A percentile compares a stretch with the other conserved stretches of the same genome.
These are phyloP conservation scores for Nematopogon swammerdamellus DNA, from an alignment of 2,888 invertebrate genomes.

Conservation along the genomic window DNA sequence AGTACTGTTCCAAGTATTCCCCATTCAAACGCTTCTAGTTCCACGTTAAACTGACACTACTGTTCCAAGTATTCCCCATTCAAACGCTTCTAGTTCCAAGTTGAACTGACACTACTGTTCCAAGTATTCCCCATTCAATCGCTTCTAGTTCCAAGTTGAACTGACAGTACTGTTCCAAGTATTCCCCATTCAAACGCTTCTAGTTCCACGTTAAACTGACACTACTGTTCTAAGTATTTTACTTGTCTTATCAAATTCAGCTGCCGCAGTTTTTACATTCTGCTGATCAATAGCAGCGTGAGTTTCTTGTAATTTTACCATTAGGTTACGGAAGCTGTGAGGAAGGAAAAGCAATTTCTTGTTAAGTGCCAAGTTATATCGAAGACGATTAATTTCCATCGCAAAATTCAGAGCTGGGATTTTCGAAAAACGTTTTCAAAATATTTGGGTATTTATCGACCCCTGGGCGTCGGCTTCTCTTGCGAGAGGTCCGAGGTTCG, in stretches of 20 bases:
- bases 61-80: conserved; percentile 7
- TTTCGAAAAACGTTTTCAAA: conserved; percentile 3
- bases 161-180: not conserved
- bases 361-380: conserved; percentile 13
- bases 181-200: not conserved
- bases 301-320: conserved; percentile 8
- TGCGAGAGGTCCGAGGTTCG: too few relatives aligned
- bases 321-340: conserved; percentile 10
- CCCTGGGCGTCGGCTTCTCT: too few relatives aligned
- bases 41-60: conserved; percentile 3
- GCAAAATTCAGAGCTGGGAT: conserved; percentile 9
- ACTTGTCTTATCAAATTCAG: conserved; percentile 6
- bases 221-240: conserved; percentile 8
- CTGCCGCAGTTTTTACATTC: conserved; percentile 9
- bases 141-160: conserved; percentile 6
- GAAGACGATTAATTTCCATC: conserved; percentile 15
- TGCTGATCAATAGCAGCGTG: conserved; percentile 3
- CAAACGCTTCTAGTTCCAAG: conserved; percentile 6
- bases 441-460: too few relatives aligned
- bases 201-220: too few relatives aligned
- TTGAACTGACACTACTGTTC: conserved; percentile 1
- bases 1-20: conserved; percentile 2
- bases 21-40: conserved; percentile 9
- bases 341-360: conserved; percentile 7
- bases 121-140: conserved; percentile 9